A percentile compares a stretch with the other conserved stretches of the same genome.
phyloP scores from a whole-genome alignment of 1,140 invertebrate genomes.

The Drosophila varians region DNA sequence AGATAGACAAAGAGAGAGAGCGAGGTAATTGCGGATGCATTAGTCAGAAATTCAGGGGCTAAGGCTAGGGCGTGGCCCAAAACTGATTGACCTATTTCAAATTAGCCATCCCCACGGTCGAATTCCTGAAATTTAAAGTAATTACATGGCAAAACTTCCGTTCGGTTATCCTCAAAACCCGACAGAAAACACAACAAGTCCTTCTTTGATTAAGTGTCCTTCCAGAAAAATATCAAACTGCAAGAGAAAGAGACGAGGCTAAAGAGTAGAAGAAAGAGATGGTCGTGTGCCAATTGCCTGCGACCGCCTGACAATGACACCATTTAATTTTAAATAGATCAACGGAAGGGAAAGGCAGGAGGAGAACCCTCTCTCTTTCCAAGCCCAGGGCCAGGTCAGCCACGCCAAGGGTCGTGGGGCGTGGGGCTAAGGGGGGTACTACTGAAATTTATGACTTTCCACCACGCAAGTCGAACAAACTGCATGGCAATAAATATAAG shows the following conservation, averaged over 20 bases:
- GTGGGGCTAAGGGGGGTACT: slow-evolving; percentile 20
- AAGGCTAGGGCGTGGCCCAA: slow-evolving; percentile 29
- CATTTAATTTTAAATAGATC: slow-evolving; percentile 68
- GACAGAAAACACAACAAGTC: slow-evolving; percentile 11
- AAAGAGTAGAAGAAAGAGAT: neutral
- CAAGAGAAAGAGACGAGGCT: neutral
- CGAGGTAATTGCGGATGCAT: slow-evolving; percentile 12
- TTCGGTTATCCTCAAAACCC: too few relatives aligned
- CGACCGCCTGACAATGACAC: slow-evolving; percentile 64
- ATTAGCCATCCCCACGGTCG: neutral
- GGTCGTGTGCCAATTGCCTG: slow-evolving; percentile 29
- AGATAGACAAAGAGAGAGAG: neutral
- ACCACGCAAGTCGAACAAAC: slow-evolving; percentile 50
- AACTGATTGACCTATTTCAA: slow-evolving; percentile 35
- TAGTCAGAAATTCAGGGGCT: slow-evolving; percentile 24
- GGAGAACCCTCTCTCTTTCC: neutral
- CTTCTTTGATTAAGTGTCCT: slow-evolving; percentile 26
- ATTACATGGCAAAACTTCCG: too few relatives aligned
- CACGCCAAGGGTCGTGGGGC: neutral
- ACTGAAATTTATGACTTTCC: slow-evolving; percentile 55
- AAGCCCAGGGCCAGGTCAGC: too few relatives aligned
- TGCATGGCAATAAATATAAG: slow-evolving; percentile 55
- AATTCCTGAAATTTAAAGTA: too few relatives aligned
- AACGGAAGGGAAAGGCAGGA: slow-evolving; percentile 20
- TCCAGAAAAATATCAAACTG: neutral